Conservation (phyloP, 2,888 invertebrate species). For the Calameuta filiformis region DNA sequence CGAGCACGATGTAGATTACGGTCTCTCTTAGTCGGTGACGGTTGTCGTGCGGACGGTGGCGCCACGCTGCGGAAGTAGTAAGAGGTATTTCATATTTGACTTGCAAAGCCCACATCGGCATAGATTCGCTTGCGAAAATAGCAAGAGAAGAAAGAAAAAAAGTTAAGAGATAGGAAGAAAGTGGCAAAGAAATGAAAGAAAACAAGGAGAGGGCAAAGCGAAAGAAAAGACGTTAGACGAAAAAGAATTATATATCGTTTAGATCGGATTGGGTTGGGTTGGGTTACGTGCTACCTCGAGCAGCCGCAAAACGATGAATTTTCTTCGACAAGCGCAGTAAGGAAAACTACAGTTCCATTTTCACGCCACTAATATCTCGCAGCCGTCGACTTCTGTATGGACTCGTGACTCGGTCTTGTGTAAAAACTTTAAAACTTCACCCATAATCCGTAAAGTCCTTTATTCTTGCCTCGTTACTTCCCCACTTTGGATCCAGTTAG, state of each 20-base stretch:
- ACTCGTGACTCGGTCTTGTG: background rate
- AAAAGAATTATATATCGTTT: background rate
- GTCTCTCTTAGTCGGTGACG: background rate
- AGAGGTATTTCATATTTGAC: conserved; percentile 38
- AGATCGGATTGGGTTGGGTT: background rate
- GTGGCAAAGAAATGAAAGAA: background rate
- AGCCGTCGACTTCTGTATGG: background rate
- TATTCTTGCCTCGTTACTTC: background rate
- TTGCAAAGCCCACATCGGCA: conserved; percentile 35
- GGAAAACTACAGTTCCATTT: background rate
- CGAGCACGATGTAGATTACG: background rate
- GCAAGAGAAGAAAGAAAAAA: background rate
- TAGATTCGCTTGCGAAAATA: background rate
- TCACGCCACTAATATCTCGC: background rate
- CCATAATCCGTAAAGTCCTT: background rate
- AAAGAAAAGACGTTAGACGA: background rate
- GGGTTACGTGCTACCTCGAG: background rate
- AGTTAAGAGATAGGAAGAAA: conserved; percentile 11
- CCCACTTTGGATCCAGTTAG: background rate
- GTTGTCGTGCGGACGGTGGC: background rate
- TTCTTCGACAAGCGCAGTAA: background rate
- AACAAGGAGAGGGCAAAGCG: background rate
- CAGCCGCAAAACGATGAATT: background rate
- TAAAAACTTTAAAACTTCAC: background rate
- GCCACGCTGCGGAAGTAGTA: background rate